Base-by-base conservation (phyloP, 2,113 vertebrate species). In the Acrocephalus kingi region DNA sequence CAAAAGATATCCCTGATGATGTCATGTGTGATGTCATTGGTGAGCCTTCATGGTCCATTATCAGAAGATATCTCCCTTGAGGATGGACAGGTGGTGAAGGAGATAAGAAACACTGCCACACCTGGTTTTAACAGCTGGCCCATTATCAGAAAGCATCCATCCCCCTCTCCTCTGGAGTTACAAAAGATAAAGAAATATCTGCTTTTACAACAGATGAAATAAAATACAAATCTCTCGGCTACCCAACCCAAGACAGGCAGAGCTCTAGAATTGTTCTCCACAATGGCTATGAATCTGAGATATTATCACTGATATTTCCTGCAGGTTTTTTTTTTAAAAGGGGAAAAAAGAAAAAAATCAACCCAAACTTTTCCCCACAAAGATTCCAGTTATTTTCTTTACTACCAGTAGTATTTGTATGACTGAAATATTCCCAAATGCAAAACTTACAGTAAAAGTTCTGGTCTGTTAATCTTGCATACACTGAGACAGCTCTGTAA, bases 301-400 rank as follows among this genome's bases (percentile, higher is more conserved):
- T 30, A 43, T 9, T 37, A 82, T 46, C 31, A 66, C 3, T 52
- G 28, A 30, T 35, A 79, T 48, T 82, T 17, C 24, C 64, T 56
- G 23, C 6, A 5, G 23, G 17, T 19, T 64, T 41, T 68, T 15
- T 68, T 15, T 10, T 0, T 48, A 10, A 56, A 43, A 1, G 6
- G 2, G 11, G 13, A 1, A 23, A 46, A 33, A n/a, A 27, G 6
- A 0, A 8, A 41, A 4, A 2, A 19, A 3, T 2, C 1, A 0
- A 6, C 3, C 21, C 20, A 8, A 68, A 52, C 7, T 43, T 86
- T 59, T 14, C 24, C 24, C 41, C 55, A 74, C 25, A 77, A 78
- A 64, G 12, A 25, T 85, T 85, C 24, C 62, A 79, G 45, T 64
- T 33, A 22, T 59, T 66, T 76, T 80, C 76, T 94, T 93, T 73